phyloP scores from a whole-genome alignment of 2,888 invertebrate genomes.

The Scaptomyza parva region DNA sequence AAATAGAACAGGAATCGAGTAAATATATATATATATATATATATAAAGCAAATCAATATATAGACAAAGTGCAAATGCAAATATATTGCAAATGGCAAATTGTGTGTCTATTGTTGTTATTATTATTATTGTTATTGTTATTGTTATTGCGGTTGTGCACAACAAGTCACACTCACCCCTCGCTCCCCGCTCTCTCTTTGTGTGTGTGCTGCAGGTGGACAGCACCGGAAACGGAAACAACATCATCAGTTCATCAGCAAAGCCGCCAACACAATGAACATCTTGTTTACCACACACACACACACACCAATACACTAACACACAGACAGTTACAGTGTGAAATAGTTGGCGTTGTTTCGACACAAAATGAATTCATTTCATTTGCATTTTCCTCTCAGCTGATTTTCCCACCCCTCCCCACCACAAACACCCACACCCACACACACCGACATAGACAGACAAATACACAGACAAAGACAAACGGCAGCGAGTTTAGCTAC shows the following conservation, averaged over 20 bases:
- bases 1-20: no score
- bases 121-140: neutral
- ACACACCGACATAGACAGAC: neutral
- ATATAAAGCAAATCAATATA: neutral
- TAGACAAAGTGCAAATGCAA: slow-evolving; percentile 12
- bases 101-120: slow-evolving; percentile 38
- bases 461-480: neutral
- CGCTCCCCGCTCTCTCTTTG: no score
- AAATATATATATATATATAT: no score
- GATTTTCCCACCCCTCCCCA: no score
- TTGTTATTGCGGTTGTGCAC: no score
- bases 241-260: slow-evolving; percentile 28
- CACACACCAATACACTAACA: neutral
- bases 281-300: slow-evolving; percentile 5
- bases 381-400: slow-evolving; percentile 56
- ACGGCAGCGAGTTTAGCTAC: slow-evolving; percentile 9
- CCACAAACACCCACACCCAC: neutral
- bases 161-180: no score
- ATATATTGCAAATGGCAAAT: slow-evolving; percentile 26
- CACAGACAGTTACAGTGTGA: neutral
- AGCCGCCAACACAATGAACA: neutral
- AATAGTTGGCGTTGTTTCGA: slow-evolving; percentile 38
- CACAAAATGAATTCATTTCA: slow-evolving; percentile 53
- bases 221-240: slow-evolving; percentile 58
- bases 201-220: slow-evolving; percentile 49